Conservation (phyloP, 2,888 invertebrate species). For the Temnothorax rugatulus region DNA sequence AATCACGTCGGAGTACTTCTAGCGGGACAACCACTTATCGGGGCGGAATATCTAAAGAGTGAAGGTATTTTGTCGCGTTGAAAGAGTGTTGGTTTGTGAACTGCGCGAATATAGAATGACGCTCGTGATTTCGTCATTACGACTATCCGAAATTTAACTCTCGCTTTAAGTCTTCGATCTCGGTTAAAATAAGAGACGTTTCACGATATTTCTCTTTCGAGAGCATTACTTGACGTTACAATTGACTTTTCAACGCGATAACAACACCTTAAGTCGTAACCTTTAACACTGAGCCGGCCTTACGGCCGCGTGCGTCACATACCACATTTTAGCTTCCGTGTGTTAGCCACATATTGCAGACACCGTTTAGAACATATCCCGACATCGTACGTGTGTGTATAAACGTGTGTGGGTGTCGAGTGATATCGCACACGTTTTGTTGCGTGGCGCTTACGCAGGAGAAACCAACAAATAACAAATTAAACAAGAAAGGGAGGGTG, state of each 20-base stretch:
- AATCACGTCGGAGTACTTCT: conserved; percentile 56
- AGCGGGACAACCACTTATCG: conserved; percentile 59
- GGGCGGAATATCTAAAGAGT: conserved; percentile 64
- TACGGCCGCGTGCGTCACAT: conserved; percentile 57
- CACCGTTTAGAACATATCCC: conserved; percentile 53
- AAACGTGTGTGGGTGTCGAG: conserved; percentile 54
- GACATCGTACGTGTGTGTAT: conserved; percentile 54
- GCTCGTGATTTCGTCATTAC: background rate
- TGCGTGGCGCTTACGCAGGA: conserved; percentile 50
- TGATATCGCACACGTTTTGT: conserved; percentile 53
- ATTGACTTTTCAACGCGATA: conserved; percentile 48
- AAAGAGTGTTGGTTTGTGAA: conserved; percentile 48
- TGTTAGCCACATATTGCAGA: conserved; percentile 74
- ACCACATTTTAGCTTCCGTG: conserved; percentile 74
- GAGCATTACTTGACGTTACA: background rate
- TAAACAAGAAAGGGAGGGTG: conserved; percentile 35
- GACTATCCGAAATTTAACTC: background rate
- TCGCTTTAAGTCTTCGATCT: background rate
- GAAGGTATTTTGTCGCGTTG: conserved; percentile 71
- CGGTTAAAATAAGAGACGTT: background rate
- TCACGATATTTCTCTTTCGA: background rate
- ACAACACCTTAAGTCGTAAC: conserved; percentile 41
- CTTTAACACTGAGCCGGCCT: conserved; percentile 45
- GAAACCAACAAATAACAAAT: conserved; percentile 49
- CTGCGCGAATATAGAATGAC: background rate